phyloP scores from a whole-genome alignment of 2,797 vertebrate species.

The Megalops cyprinoides region DNA sequence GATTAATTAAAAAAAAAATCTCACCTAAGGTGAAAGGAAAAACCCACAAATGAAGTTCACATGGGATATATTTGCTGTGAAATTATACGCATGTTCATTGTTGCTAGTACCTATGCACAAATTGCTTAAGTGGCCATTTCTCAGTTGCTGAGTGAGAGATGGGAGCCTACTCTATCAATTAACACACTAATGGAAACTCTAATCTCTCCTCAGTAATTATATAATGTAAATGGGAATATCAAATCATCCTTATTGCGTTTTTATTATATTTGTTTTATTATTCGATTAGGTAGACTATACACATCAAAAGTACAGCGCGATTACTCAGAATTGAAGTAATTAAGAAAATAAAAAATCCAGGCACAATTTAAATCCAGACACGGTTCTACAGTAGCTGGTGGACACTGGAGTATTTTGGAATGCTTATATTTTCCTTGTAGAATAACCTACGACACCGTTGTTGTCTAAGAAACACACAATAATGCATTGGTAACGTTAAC shows the following conservation, averaged over 20 bases:
- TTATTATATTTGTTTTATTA: constrained; percentile 9
- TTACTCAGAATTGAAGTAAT: not conserved
- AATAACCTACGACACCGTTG: not conserved
- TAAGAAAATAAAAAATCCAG: not conserved
- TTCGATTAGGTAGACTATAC: constrained; percentile 1
- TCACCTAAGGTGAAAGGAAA: not conserved
- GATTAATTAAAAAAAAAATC: not conserved
- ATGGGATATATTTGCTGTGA: constrained; percentile 8
- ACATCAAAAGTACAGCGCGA: not conserved
- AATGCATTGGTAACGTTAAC: not conserved
- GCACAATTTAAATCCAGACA: not conserved
- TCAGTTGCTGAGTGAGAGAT: constrained; percentile 6
- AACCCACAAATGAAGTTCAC: not conserved
- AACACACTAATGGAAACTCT: constrained; percentile 19
- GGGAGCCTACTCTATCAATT: constrained; percentile 14
- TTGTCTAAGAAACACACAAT: not conserved
- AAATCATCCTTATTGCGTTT: not conserved
- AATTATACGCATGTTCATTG: constrained; percentile 8
- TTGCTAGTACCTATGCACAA: not conserved
- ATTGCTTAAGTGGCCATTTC: not conserved
- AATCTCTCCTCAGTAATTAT: constrained; percentile 2
- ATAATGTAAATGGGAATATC: constrained; percentile 21
- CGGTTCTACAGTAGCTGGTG: not conserved
- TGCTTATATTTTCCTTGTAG: not conserved
- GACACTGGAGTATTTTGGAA: not conserved